Evolutionary conservation across 2,113 vertebrate genomes (phyloP), one percentile per base, ranked within the genome.

Genomic region (Coptodon rendalli): DNA sequence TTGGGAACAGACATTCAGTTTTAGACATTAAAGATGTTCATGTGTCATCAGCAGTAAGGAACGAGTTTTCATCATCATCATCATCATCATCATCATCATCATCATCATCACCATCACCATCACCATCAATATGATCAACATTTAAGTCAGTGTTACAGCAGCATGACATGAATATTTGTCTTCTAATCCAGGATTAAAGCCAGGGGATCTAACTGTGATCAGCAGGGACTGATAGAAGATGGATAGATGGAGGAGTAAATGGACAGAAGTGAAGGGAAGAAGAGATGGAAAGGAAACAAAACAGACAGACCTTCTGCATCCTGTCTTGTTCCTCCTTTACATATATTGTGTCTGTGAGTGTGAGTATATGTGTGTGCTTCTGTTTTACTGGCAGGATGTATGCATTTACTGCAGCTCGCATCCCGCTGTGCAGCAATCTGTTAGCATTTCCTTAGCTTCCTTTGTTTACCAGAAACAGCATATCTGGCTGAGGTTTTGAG

Each of bases 401-500:
- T 81, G 24, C 17, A 1, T 81, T 63, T 22, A 45, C 88, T 78
- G 76, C 29, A 9, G 48, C 50, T 63, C 9, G 68, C 36, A 52
- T 89, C 85, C 78, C 9, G 57, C 89, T 94, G 90, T 38, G 92
- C 57, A 52, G 73, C 92, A 93, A 84, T 91, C 92, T 94, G 92
- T 92, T 79, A 45, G 50, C 50, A 31, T 86, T 63, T 34, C 38
- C 31, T 13, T 57, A 12, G 27, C 43, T 68, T 84, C 68, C 66
- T 40, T 81, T 29, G 9, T 66, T 81, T 29, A 63, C 10, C 38
- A 45, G 84, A 56, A 27, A 68, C 89, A 5, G 76, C 31, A 29
- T 86, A 54, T 2, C 83, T 57, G 56, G 5, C 36, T 7, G 34
- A 80, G 40, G 9, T 76, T 45, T 24, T 76, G 14, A 48, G 68